Percentiles rank a stretch among this genome's conserved stretches.
Conservation (phyloP, 1,140 invertebrate species). For the Gyrodactylus bullatarudis region DNA sequence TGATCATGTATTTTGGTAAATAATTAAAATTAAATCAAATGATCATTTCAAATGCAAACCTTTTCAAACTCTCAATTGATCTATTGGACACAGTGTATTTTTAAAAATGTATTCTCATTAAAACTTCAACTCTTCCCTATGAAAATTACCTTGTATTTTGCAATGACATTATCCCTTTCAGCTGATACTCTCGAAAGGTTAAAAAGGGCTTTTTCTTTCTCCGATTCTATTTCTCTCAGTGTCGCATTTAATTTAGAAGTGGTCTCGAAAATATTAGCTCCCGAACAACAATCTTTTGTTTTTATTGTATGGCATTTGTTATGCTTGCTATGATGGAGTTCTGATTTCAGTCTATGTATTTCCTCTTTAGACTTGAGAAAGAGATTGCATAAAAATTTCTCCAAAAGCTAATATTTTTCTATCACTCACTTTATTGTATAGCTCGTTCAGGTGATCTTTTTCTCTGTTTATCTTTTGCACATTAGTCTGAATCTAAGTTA, state of each 20-base stretch:
- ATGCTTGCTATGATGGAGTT: background rate
- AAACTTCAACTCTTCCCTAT: no score
- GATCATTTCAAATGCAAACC: background rate
- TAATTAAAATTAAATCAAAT: no score
- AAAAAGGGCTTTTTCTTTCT: background rate
- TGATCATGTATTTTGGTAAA: no score
- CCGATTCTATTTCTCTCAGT: background rate
- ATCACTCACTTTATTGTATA: background rate
- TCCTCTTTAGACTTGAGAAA: background rate
- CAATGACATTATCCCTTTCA: background rate
- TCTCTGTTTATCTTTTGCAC: background rate
- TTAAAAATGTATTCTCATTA: no score
- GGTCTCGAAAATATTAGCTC: background rate
- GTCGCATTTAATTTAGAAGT: background rate
- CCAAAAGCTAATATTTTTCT: background rate
- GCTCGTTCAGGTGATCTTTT: background rate
- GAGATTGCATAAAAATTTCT: background rate
- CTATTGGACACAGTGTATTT: no score
- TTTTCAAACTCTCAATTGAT: no score
- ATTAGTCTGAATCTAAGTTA: background rate
- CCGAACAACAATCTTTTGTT: background rate
- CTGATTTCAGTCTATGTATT: background rate
- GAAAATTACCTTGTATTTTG: background rate
- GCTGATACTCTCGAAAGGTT: background rate
- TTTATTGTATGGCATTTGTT: background rate